A percentile compares a stretch with the other conserved stretches of the same genome.
phyloP scores from a whole-genome alignment of 1,140 invertebrate genomes.

The Halyomorpha halys region DNA sequence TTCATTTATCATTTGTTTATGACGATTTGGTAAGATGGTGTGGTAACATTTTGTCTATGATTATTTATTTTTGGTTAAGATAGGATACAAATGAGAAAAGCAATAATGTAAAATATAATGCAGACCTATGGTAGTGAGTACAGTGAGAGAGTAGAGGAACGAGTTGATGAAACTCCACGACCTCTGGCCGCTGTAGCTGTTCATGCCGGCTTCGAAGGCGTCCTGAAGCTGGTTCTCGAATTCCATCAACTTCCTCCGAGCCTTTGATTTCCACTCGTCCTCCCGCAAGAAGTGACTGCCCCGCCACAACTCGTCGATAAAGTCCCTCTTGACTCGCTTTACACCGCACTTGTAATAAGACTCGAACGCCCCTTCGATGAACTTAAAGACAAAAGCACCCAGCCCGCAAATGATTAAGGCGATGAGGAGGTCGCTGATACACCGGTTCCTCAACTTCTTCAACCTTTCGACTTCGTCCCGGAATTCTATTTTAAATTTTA shows the following conservation, averaged over 20 bases:
- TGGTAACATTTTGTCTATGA: too few species aligned
- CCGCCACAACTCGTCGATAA: conserved; percentile 67
- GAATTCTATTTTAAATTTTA: conserved; percentile 46
- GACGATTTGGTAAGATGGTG: too few species aligned
- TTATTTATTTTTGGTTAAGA: too few species aligned
- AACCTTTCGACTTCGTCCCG: conserved; percentile 47
- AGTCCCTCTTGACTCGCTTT: conserved; percentile 72
- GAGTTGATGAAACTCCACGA: conserved; percentile 90
- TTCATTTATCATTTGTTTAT: too few species aligned
- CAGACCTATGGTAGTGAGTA: conserved; percentile 86
- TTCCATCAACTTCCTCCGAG: conserved; percentile 62
- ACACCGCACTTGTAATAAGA: conserved; percentile 79
- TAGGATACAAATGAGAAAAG: too few species aligned
- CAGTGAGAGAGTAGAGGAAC: conserved; percentile 80
- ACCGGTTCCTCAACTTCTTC: conserved; percentile 49
- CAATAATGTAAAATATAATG: too few species aligned
- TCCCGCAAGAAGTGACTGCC: conserved; percentile 67
- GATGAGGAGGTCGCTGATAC: conserved; percentile 52
- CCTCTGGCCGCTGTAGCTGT: conserved; percentile 66
- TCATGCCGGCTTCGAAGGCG: conserved; percentile 68
- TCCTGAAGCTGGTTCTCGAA: conserved; percentile 79
- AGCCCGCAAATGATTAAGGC: conserved; percentile 63
- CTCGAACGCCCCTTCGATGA: conserved; percentile 70
- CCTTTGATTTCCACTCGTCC: conserved; percentile 79
- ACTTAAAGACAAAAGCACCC: conserved; percentile 64